These are phyloP conservation scores for Torymus tubicola DNA, from an alignment of 2,888 invertebrate species.

Conservation along the genomic window DNA sequence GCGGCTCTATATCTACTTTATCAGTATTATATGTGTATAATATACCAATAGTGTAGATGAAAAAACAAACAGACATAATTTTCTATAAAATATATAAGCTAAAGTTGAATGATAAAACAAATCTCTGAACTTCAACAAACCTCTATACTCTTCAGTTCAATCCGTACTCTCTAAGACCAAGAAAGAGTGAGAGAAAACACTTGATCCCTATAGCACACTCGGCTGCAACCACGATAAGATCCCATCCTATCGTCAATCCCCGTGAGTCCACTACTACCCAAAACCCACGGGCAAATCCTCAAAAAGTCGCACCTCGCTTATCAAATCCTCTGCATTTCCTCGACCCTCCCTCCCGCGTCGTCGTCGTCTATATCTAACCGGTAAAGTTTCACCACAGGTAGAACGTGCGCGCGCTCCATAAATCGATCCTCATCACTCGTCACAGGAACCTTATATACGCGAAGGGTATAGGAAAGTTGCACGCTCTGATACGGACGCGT, in stretches of 20 bases:
- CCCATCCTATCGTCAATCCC: neutral
- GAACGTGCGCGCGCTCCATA: neutral
- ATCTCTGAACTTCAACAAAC: too few relatives aligned
- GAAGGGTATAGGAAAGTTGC: neutral
- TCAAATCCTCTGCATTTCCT: neutral
- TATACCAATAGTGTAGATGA: too few relatives aligned
- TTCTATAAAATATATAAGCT: too few relatives aligned
- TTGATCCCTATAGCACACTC: neutral
- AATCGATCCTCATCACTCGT: conserved; percentile 40
- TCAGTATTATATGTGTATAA: too few relatives aligned
- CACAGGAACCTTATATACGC: neutral
- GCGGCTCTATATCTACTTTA: too few relatives aligned
- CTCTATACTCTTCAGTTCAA: too few relatives aligned
- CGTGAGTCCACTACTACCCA: conserved; percentile 17
- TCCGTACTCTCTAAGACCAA: too few relatives aligned
- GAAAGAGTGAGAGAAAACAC: conserved; percentile 7
- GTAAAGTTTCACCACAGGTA: conserved; percentile 19
- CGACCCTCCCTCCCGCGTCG: neutral
- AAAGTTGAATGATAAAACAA: too few relatives aligned
- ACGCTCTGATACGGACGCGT: neutral
- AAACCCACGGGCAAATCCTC: neutral
- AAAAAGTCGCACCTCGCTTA: too few relatives aligned
- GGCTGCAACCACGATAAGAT: conserved; percentile 16
- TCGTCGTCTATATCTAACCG: conserved; percentile 1
- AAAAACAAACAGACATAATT: too few relatives aligned